These are phyloP conservation scores for Eugnorisma glareosa DNA, from an alignment of 2,888 invertebrate species.

Conservation along the genomic window DNA sequence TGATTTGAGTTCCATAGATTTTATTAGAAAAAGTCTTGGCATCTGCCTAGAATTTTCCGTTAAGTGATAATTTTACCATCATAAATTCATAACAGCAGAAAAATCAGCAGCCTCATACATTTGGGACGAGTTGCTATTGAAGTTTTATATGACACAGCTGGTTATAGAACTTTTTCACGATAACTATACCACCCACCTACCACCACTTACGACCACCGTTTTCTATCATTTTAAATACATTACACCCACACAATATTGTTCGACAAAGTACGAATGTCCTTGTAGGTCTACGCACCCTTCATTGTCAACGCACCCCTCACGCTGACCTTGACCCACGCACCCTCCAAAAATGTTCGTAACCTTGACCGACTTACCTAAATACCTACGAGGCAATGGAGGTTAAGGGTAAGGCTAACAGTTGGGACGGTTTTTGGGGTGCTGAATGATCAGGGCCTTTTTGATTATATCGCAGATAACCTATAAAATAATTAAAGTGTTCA, in stretches of 20 bases:
- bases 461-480: neutral
- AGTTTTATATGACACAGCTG: neutral
- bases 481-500: neutral
- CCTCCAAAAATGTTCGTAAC: constrained; percentile 55
- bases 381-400: constrained; percentile 23
- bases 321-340: constrained; percentile 46
- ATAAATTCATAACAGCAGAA: neutral
- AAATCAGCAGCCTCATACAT: neutral
- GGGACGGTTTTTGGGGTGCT: constrained; percentile 2
- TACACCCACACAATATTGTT: neutral
- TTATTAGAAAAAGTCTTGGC: no score
- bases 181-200: no score
- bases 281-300: constrained; percentile 33
- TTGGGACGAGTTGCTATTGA: neutral
- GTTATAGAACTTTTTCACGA: neutral
- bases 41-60: no score
- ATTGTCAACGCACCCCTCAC: constrained; percentile 49
- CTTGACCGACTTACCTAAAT: constrained; percentile 55
- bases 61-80: no score
- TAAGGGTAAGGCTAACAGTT: constrained; percentile 11
- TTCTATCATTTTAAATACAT: no score
- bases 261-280: constrained; percentile 18
- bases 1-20: no score
- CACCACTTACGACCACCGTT: no score
- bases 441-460: neutral